Evolutionary conservation across 2,888 invertebrate species (phyloP), one percentile per base, ranked within the genome.

Genomic region (Coelopa pilipes): DNA sequence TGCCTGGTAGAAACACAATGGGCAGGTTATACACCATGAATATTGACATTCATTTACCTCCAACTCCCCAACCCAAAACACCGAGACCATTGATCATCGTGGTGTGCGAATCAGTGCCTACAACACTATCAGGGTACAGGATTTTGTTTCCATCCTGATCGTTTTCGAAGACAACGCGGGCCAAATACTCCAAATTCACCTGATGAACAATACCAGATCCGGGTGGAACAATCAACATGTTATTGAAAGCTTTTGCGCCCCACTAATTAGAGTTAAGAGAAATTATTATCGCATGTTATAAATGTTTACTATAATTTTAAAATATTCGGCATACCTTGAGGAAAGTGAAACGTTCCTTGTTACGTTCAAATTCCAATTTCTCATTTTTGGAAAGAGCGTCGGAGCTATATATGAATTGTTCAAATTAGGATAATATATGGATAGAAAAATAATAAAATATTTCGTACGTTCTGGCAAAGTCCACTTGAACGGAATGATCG

Each of bases 61-160:
- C 96, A 19, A 96, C 95, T 76, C 97, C 98, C 98, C 98, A 99
- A 1, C 98, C 99, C 5, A 98, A 91, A 1, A 99, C 95, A 0
- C 99, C 98, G 4, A 98, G 90, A 0, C 98, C 98, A 84, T 98
- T 98, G 78, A 99, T 97, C 98, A 99, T 99, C 15, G 99, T 99
- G 1, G 99, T 99, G 84, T 99, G 99, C 0, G 97, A 97, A 90
- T 99, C 99, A 0, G 99, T 99, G 11, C 99, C 99, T 57, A 99
- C 98, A 77, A 97, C 92, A 12, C 94, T 95, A 87, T 98, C 97
- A 0, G 97, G 97, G 83, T 95, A 93, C 1, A 97, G 88, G 0
- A 93, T 81, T 67, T 89, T 87, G 50, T 79, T 81, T 21, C 82
- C 85, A 59, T 76, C 77, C 15, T 62, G 21, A 83, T 90, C 89